These are phyloP conservation scores for Neelides folsomi DNA, from an alignment of 2,888 invertebrate species.

Conservation along the genomic window DNA sequence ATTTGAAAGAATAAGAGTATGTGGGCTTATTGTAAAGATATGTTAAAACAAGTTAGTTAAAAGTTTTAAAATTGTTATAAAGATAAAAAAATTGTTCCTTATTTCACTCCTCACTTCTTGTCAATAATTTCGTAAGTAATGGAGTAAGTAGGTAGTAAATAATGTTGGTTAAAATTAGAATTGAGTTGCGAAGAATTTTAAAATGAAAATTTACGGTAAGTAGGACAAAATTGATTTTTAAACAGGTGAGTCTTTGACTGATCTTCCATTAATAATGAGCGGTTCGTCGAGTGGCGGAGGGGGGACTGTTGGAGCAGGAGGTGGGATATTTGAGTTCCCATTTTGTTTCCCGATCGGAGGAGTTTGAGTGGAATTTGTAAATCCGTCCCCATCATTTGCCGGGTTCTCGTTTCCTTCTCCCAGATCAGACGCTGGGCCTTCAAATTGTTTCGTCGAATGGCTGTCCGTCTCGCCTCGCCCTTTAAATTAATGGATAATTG, in stretches of 20 bases:
- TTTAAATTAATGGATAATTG: constrained; percentile 8
- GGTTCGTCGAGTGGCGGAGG: constrained; percentile 30
- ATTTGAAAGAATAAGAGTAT: too few relatives aligned
- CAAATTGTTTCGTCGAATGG: constrained; percentile 31
- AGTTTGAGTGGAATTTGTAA: constrained; percentile 23
- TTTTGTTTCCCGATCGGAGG: constrained; percentile 19
- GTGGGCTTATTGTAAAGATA: too few relatives aligned
- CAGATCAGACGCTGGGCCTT: constrained; percentile 25
- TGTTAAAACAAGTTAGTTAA: too few relatives aligned
- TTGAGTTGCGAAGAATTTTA: not conserved
- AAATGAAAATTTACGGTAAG: constrained; percentile 1
- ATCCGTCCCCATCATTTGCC: constrained; percentile 17
- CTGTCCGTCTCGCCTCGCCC: constrained; percentile 21
- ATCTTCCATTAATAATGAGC: constrained; percentile 28
- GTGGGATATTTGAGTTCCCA: constrained; percentile 25
- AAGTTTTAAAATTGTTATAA: too few relatives aligned
- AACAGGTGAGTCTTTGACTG: constrained; percentile 33
- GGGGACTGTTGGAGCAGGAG: constrained; percentile 29
- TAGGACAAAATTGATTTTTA: constrained; percentile 14
- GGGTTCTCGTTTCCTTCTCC: constrained; percentile 30
- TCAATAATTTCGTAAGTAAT: too few relatives aligned
- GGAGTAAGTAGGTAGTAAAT: not conserved
- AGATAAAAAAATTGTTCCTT: too few relatives aligned
- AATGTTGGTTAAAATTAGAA: constrained; percentile 3
- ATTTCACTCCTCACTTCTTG: too few relatives aligned